Conservation (phyloP, 2,888 invertebrate species). For the Andrena flavipes region DNA sequence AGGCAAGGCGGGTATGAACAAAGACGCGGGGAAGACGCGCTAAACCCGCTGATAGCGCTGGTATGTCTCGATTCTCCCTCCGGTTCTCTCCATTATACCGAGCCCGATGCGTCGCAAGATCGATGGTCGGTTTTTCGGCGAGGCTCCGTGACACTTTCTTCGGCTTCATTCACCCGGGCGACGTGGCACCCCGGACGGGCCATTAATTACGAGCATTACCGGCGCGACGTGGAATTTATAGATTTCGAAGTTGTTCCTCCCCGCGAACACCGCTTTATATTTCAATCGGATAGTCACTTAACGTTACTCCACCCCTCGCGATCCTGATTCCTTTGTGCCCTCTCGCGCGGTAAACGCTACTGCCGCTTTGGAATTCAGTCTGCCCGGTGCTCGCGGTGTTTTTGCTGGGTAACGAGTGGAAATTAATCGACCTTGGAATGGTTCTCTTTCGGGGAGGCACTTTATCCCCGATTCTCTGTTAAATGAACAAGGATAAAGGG, state of each 20-base stretch:
- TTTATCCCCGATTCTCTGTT: background rate
- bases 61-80: slow-evolving; percentile 13
- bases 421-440: slow-evolving; percentile 1
- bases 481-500: too few relatives aligned
- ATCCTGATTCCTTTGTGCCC: background rate
- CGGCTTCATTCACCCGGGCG: slow-evolving; percentile 16
- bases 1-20: slow-evolving; percentile 34
- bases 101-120: slow-evolving; percentile 38
- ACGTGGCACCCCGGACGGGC: background rate
- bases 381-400: background rate
- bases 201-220: slow-evolving; percentile 47
- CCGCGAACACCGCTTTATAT: background rate
- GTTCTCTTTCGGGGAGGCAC: background rate
- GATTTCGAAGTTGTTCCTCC: slow-evolving; percentile 9
- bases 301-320: background rate
- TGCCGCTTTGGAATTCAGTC: background rate
- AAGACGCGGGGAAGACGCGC: slow-evolving; percentile 37
- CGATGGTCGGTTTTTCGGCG: slow-evolving; percentile 39
- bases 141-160: slow-evolving; percentile 34
- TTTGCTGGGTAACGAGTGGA: background rate
- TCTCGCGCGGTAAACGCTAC: background rate
- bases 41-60: slow-evolving; percentile 21
- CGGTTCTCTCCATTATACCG: slow-evolving; percentile 36
- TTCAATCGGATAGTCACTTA: slow-evolving; percentile 12
- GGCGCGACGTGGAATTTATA: slow-evolving; percentile 5